These are phyloP conservation scores for Sturnira hondurensis DNA, from an alignment of 2,113 vertebrate species.

Conservation along the genomic window DNA sequence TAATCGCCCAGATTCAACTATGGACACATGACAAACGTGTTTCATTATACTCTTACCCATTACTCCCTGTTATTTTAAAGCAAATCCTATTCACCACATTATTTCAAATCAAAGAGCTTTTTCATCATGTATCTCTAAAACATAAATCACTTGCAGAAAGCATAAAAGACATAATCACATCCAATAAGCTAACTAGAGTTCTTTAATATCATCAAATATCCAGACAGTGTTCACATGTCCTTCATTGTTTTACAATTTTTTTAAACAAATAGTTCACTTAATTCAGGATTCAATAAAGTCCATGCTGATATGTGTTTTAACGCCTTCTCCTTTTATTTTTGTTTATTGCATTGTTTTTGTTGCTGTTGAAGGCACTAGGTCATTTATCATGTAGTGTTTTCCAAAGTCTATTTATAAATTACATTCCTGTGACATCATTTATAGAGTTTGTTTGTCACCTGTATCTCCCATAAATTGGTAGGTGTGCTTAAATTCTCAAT, in stretches of 20 bases:
- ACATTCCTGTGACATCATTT: not conserved
- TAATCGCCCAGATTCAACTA: not conserved
- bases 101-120: not conserved
- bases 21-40: not conserved
- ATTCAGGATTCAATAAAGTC: not conserved
- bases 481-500: not conserved
- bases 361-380: not conserved
- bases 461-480: not conserved
- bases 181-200: not conserved
- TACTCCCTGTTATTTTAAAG: not conserved
- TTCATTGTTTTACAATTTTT: not conserved
- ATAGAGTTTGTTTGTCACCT: not conserved
- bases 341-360: not conserved
- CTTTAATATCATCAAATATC: not conserved
- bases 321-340: not conserved
- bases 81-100: not conserved
- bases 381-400: not conserved
- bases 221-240: not conserved
- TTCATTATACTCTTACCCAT: not conserved
- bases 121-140: not conserved
- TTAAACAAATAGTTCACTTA: not conserved
- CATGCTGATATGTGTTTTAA: not conserved
- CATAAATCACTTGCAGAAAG: not conserved
- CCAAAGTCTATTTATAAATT: not conserved
- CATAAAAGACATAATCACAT: not conserved